phyloP scores from a whole-genome alignment of 2,113 vertebrate genomes.

The Danio rerio region GRCz12tu NC_133192.1:37752501-37753000 shows the following conservation, averaged over 20 bases:
- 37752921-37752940: constrained; percentile 76
- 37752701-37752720: background rate
- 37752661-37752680: background rate
- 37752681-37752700: constrained; percentile 44
- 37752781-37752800: constrained; percentile 49
- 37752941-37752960: constrained; percentile 75
- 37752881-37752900: constrained; percentile 75
- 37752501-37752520: too few species aligned
- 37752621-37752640: background rate
- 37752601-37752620: background rate
- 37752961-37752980: constrained; percentile 68
- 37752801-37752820: constrained; percentile 66
- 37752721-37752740: constrained; percentile 44
- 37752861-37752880: constrained; percentile 71
- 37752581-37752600: background rate
- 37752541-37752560: too few species aligned
- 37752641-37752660: background rate
- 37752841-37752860: constrained; percentile 68
- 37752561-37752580: too few species aligned
- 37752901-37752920: constrained; percentile 74
- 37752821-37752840: constrained; percentile 69
- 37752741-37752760: constrained; percentile 70
- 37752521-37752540: background rate
- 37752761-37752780: constrained; percentile 64
- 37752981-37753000: constrained; percentile 67